phyloP scores from a whole-genome alignment of 2,797 vertebrate species.

The Helarctos malayanus region DNA sequence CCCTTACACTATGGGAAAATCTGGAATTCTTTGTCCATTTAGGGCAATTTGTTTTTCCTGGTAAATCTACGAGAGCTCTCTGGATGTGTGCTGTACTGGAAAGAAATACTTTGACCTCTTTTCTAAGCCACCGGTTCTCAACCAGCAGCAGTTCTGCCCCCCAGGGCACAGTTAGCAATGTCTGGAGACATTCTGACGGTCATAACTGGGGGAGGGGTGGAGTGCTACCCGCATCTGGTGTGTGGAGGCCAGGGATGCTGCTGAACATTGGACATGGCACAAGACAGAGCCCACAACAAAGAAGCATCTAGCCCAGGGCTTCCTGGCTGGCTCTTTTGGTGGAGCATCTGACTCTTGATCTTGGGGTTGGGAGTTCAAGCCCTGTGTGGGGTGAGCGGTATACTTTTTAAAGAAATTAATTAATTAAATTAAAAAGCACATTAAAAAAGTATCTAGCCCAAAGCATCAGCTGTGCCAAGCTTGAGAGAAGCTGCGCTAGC shows the following conservation, averaged over 20 bases:
- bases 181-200: not conserved
- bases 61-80: not conserved
- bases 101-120: not conserved
- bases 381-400: not conserved
- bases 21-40: not conserved
- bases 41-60: not conserved
- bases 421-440: not conserved
- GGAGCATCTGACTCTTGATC: not conserved
- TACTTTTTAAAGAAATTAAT: not conserved
- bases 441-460: not conserved
- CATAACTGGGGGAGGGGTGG: not conserved
- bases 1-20: not conserved
- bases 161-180: not conserved
- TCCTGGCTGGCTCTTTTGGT: not conserved
- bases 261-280: not conserved
- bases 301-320: not conserved
- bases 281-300: too few species aligned
- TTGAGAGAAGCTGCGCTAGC: not conserved
- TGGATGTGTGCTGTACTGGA: not conserved
- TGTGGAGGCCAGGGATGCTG: not conserved
- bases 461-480: not conserved
- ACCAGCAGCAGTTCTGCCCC: not conserved
- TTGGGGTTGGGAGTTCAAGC: not conserved
- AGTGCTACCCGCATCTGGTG: not conserved
- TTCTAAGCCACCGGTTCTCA: not conserved